Evolutionary conservation across 2,888 invertebrate genomes (phyloP), one percentile per base, ranked within the genome.

Genomic region (Ichneumon xanthorius): DNA sequence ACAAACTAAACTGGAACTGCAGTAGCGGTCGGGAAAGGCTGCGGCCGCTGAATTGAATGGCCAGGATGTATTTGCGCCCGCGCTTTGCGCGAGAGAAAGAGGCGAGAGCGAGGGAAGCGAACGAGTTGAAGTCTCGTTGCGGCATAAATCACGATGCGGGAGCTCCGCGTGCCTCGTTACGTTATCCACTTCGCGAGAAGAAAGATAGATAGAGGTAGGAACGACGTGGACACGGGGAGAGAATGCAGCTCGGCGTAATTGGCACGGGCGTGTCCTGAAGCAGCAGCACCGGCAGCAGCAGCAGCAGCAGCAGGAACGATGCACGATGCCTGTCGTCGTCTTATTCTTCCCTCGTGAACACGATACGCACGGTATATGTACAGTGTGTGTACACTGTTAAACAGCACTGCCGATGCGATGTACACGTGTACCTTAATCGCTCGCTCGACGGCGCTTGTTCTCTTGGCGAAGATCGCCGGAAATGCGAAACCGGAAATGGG

Each of bases 111-210:
- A 75, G 40, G 22, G 53, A 72, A 71, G 76, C 37, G 84, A 81
- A 75, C 75, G 78, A 82, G 80, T 76, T 71, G 71, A 53, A 61
- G 85, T 82, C 76, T 80, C 82, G 82, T 82, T 80, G 72, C 6
- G 81, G 89, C 90, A 92, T 92, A 92, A 92, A 92, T 92, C 92
- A 92, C 90, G 89, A 91, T 90, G 90, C 85, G 80, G 80, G 76
- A 77, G 75, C 70, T 22, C 72, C 63, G 48, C 80, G 71, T 67
- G 71, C 67, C 82, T 86, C 83, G 85, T 86, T 86, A 86, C 63
- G 68, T 82, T 86, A 77, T 83, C 80, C 80, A 55, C 73, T 80
- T 61, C 80, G 77, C 45, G 68, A 48, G 68, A 61, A 75, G 63
- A 79, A 72, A 82, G 67, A 85, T 55, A 82, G 75, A 76, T 65